Conservation (phyloP, 1,140 invertebrate species). For the Lerema accius region DNA sequence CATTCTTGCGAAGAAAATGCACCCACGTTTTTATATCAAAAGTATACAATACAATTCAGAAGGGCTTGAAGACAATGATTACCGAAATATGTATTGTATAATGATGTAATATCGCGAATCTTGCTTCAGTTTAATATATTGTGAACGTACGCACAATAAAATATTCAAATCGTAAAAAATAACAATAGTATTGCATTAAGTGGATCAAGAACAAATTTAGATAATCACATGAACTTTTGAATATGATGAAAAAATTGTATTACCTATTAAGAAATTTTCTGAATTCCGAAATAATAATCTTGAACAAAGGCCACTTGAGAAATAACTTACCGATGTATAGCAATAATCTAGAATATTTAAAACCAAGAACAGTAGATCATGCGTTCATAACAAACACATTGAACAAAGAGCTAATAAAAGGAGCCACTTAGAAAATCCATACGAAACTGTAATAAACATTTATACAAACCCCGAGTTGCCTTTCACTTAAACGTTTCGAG, state of each 20-base stretch:
- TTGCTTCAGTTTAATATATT: background rate
- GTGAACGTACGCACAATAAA: constrained; percentile 4
- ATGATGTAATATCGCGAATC: too few species aligned
- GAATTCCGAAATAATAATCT: too few species aligned
- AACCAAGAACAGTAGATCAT: too few species aligned
- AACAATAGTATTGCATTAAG: constrained; percentile 30
- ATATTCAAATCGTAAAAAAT: constrained; percentile 19
- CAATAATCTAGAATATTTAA: too few species aligned
- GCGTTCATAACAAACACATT: too few species aligned
- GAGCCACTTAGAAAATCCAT: too few species aligned
- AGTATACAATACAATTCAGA: background rate
- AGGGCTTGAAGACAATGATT: too few species aligned
- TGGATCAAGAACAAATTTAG: constrained; percentile 25
- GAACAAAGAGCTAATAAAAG: too few species aligned
- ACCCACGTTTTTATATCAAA: constrained; percentile 20
- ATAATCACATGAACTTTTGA: constrained; percentile 2
- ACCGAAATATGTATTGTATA: too few species aligned
- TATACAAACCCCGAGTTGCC: constrained; percentile 14
- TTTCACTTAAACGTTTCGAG: constrained; percentile 45
- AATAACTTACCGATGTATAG: too few species aligned
- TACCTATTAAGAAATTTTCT: too few species aligned
- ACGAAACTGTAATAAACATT: too few species aligned
- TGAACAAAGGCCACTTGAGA: background rate
- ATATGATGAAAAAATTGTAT: background rate
- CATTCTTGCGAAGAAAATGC: constrained; percentile 3